These are phyloP conservation scores for Trissoscelio sp. DNA, from an alignment of 2,888 invertebrate species.

Conservation along the genomic window DNA sequence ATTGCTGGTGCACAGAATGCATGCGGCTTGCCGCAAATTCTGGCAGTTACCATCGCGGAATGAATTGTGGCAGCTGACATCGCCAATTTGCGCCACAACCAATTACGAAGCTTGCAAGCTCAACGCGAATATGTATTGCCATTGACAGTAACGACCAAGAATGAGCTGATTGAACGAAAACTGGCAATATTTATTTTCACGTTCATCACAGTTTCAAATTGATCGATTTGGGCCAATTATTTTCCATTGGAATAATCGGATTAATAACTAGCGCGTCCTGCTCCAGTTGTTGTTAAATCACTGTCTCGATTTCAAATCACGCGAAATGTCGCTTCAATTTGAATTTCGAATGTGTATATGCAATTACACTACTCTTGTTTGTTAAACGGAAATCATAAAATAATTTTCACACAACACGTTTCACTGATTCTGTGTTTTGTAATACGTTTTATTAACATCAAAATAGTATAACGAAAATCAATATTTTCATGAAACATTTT, in stretches of 20 bases:
- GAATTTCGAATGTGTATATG: not conserved
- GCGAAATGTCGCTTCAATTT: not conserved
- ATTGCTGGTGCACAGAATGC: slow-evolving; percentile 50
- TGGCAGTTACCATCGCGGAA: slow-evolving; percentile 68
- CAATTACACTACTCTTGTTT: not conserved
- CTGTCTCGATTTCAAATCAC: not conserved
- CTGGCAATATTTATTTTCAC: slow-evolving; percentile 50
- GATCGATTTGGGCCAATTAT: slow-evolving; percentile 31
- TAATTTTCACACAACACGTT: too few species aligned
- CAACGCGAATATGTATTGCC: slow-evolving; percentile 63
- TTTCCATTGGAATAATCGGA: slow-evolving; percentile 25
- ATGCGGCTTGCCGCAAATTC: slow-evolving; percentile 66
- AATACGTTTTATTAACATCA: too few species aligned
- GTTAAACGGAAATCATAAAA: too few species aligned
- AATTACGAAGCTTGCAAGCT: slow-evolving; percentile 72
- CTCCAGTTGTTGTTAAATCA: slow-evolving; percentile 31
- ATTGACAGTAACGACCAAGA: slow-evolving; percentile 55
- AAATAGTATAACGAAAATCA: too few species aligned
- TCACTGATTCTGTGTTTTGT: too few species aligned
- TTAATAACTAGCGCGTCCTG: slow-evolving; percentile 34
- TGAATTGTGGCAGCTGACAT: slow-evolving; percentile 76
- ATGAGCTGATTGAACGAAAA: slow-evolving; percentile 50
- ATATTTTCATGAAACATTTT: too few species aligned
- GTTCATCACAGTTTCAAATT: slow-evolving; percentile 33
- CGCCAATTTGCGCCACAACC: slow-evolving; percentile 77